A percentile compares a stretch with the other conserved stretches of the same genome.
Evolutionary conservation across 2,888 invertebrate species (phyloP).

Genomic region (Cheilosia variabilis): DNA sequence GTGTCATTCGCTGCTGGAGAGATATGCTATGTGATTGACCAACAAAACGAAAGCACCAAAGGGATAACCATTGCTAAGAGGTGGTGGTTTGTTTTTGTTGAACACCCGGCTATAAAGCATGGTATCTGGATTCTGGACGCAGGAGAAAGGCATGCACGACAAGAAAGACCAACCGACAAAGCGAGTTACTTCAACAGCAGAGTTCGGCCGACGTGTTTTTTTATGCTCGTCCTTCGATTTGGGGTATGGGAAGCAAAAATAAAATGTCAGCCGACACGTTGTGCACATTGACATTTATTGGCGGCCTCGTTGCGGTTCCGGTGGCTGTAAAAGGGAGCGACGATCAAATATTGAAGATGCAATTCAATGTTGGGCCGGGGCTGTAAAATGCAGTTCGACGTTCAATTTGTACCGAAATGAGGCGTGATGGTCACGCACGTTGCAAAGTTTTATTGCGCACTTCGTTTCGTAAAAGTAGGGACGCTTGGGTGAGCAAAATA

Average conservation of each 20-base stretch:
- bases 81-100: constrained; percentile 30
- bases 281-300: constrained; percentile 63
- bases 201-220: not conserved
- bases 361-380: not conserved
- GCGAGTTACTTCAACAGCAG: constrained; percentile 18
- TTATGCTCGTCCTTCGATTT: constrained; percentile 40
- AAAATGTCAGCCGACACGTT: constrained; percentile 27
- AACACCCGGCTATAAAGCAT: constrained; percentile 37
- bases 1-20: constrained; percentile 37
- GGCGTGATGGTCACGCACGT: constrained; percentile 34
- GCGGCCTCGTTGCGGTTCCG: constrained; percentile 51
- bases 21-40: constrained; percentile 52
- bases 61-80: constrained; percentile 42
- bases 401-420: constrained; percentile 36
- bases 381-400: constrained; percentile 16
- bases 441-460: not conserved
- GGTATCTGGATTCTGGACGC: not conserved
- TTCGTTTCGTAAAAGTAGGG: not conserved
- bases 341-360: constrained; percentile 28
- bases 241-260: not conserved
- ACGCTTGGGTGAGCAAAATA: not conserved
- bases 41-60: constrained; percentile 50
- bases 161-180: constrained; percentile 30
- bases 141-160: constrained; percentile 19
- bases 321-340: constrained; percentile 7